Base-by-base conservation (phyloP, 2,113 vertebrate genomes). In the Sinosuthora webbiana region DNA sequence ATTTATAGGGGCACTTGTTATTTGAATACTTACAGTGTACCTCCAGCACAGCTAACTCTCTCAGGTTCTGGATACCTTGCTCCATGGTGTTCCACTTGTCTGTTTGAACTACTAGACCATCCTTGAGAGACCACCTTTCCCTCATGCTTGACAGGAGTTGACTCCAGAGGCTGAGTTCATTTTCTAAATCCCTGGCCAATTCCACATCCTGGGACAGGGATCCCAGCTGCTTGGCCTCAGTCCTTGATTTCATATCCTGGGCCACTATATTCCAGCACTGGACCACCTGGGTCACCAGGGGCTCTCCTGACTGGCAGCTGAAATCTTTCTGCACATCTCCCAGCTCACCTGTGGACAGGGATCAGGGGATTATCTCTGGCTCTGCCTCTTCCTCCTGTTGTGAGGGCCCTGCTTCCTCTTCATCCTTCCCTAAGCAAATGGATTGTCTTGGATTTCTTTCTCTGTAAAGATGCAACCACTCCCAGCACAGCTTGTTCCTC, bases 401-500 rank as follows among this genome's bases (percentile, higher is more conserved):
- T 64, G 47, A 78, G 60, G 19, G 31, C 15, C 14, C 37, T 44
- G 18, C 31, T 55, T 65, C 49, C 33, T 44, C 62, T 24, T 44
- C 33, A 37, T 30, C 62, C 25, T 20, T 80, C 39, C 24, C 25
- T 65, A 55, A 65, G 49, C 49, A 55, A 45, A 79, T 30, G 25
- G 19, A 45, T 12, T 44, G 20, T 45, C 39, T 55, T 37, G 50
- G 33, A 45, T 67, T 31, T 55, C 33, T 41, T 52, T 39, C 11
- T 37, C 62, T 45, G 50, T 35, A 45, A 7, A 35, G 21, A 12
- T 67, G 25, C 39, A 79, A 15, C 49, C 65, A 33, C 33, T 37
- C 25, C 49, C 0, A 0, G 62, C 39, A 79, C 0, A 1, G 39
- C 12, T 11, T 24, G 33, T 24, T 80, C 15, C 39, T 35, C 77